A percentile compares a stretch with the other conserved stretches of the same genome.
phyloP scores from a whole-genome alignment of 2,888 invertebrate genomes.

The Xiphydria camelus region DNA sequence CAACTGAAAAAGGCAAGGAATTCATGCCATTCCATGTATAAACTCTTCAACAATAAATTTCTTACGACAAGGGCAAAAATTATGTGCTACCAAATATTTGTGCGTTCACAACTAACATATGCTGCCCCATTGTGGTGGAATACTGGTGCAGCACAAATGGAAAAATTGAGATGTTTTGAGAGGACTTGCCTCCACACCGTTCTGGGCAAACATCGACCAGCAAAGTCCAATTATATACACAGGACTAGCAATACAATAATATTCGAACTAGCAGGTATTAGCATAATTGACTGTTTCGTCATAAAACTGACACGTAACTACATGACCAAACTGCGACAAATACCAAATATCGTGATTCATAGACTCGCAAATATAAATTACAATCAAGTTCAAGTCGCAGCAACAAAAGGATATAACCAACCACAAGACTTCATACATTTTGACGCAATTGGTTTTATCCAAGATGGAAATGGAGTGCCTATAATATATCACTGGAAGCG shows the following conservation, averaged over 20 bases:
- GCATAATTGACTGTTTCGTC: constrained; percentile 13
- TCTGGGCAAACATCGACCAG: background rate
- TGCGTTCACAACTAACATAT: constrained; percentile 11
- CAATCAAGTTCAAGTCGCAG: background rate
- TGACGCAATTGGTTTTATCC: constrained; percentile 10
- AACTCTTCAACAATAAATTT: constrained; percentile 4
- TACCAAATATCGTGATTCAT: constrained; percentile 3
- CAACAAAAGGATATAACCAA: constrained; percentile 7
- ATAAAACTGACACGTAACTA: constrained; percentile 16
- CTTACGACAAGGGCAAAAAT: constrained; percentile 13
- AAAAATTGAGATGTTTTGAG: constrained; percentile 15
- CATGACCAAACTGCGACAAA: background rate
- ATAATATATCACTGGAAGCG: constrained; percentile 14
- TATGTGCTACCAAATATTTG: constrained; percentile 10
- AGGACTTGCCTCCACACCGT: constrained; percentile 12
- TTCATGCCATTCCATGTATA: background rate
- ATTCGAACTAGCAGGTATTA: constrained; percentile 13
- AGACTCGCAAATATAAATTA: background rate
- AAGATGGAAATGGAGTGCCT: constrained; percentile 14
- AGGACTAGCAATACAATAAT: constrained; percentile 15
- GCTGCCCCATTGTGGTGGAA: constrained; percentile 15
- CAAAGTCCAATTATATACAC: background rate
- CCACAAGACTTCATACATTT: constrained; percentile 13
- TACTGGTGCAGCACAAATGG: constrained; percentile 7
- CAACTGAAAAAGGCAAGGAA: constrained; percentile 5